These are phyloP conservation scores for Keiferia lycopersicella DNA, from an alignment of 2,888 invertebrate species.

Conservation along the genomic window DNA sequence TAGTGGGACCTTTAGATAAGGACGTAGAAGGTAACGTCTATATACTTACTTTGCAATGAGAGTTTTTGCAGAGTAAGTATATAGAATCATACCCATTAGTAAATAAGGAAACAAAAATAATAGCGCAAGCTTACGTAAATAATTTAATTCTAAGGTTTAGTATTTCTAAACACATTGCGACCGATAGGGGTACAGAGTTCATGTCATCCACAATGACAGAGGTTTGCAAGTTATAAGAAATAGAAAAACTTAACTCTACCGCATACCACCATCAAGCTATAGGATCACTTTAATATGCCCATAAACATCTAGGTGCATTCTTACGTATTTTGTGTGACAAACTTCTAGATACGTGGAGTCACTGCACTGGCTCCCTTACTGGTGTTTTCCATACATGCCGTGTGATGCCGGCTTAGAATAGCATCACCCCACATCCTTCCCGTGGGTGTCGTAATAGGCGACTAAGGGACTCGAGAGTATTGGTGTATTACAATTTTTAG, in stretches of 20 bases:
- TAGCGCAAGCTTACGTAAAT: constrained; percentile 7
- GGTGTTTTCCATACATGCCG: constrained; percentile 5
- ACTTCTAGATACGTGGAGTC: no score
- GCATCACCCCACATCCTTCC: no score
- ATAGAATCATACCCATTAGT: constrained; percentile 29
- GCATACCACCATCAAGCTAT: constrained; percentile 24
- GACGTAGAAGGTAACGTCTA: constrained; percentile 25
- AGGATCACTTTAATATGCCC: constrained; percentile 16
- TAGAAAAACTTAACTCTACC: constrained; percentile 11
- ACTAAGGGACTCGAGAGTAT: no score
- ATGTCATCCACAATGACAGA: constrained; percentile 26
- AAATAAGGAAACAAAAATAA: not conserved
- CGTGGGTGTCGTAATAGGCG: no score
- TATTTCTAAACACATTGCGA: not conserved
- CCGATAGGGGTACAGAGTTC: constrained; percentile 18
- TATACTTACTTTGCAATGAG: constrained; percentile 26
- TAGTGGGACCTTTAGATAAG: constrained; percentile 26
- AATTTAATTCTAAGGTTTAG: constrained; percentile 19
- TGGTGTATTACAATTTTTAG: no score
- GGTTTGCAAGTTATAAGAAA: constrained; percentile 20
- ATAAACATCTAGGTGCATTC: constrained; percentile 13
- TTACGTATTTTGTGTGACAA: no score
- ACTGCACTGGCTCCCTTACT: no score
- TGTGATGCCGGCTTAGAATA: no score
- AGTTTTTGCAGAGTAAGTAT: constrained; percentile 29